phyloP scores from a whole-genome alignment of 64 coral and sea anemone species.

The Montipora sp. region DNA sequence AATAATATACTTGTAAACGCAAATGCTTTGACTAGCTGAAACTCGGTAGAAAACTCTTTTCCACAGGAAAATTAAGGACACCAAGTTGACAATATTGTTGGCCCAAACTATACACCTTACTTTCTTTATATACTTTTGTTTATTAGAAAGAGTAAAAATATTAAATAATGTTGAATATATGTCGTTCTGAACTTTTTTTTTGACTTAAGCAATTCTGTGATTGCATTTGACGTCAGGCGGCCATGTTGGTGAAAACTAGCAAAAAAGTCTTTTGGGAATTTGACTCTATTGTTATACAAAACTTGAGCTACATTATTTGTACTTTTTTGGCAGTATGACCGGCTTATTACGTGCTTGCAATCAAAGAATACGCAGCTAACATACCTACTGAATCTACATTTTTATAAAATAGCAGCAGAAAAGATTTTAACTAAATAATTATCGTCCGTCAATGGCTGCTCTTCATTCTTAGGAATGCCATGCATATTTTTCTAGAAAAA shows the following conservation, averaged over 20 bases:
- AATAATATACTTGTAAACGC: not conserved
- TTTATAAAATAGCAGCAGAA: slow-evolving; percentile 20
- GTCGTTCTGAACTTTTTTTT: not conserved
- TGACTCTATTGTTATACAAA: no score
- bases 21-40: not conserved
- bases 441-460: not conserved
- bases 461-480: not conserved
- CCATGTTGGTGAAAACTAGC: no score
- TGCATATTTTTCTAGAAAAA: not conserved
- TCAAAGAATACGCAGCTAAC: not conserved
- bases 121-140: not conserved
- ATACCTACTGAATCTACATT: not conserved
- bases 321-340: no score
- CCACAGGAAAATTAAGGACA: not conserved
- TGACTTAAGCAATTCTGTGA: no score
- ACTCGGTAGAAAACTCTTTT: not conserved
- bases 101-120: not conserved
- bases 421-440: slow-evolving; percentile 6
- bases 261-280: no score
- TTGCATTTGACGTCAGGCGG: no score
- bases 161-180: slow-evolving; percentile 49
- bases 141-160: not conserved
- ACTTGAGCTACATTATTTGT: not conserved
- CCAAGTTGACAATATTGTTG: not conserved
- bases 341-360: no score